Conservation (phyloP, 2,797 vertebrate genomes). For the Acanthopagrus latus region DNA sequence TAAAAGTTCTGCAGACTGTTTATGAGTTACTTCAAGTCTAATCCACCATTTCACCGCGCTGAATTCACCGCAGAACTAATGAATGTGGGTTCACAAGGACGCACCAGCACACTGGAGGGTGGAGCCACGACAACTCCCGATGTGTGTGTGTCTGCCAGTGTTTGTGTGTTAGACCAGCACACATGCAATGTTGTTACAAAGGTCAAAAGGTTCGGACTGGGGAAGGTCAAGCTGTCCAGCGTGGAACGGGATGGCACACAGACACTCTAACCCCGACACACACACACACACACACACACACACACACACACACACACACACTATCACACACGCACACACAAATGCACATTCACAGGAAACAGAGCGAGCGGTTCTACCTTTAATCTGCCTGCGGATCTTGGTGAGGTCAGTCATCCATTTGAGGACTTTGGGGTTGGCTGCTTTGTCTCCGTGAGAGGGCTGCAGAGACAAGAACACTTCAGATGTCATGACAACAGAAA, state of each 20-base stretch:
- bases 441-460: slow-evolving; percentile 97
- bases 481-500: not conserved
- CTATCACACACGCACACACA: slow-evolving; percentile 24
- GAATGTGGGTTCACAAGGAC: slow-evolving; percentile 79
- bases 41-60: slow-evolving; percentile 52
- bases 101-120: slow-evolving; percentile 76
- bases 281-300: slow-evolving; percentile 24
- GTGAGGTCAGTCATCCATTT: slow-evolving; percentile 99
- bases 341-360: not conserved
- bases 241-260: slow-evolving; percentile 65
- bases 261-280: slow-evolving; percentile 43
- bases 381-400: slow-evolving; percentile 96
- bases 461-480: slow-evolving; percentile 56
- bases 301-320: slow-evolving; percentile 17
- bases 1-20: not conserved
- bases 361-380: slow-evolving; percentile 86
- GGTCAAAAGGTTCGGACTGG: slow-evolving; percentile 62
- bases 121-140: slow-evolving; percentile 60
- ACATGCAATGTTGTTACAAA: slow-evolving; percentile 72
- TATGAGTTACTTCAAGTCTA: not conserved
- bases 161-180: slow-evolving; percentile 68
- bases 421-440: slow-evolving; percentile 97
- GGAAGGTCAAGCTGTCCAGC: slow-evolving; percentile 62
- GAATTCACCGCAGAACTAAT: slow-evolving; percentile 53
- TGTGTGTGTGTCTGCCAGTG: slow-evolving; percentile 45